Conservation (phyloP, 2,797 vertebrate species). For the Ctenosaura bakeri region DNA sequence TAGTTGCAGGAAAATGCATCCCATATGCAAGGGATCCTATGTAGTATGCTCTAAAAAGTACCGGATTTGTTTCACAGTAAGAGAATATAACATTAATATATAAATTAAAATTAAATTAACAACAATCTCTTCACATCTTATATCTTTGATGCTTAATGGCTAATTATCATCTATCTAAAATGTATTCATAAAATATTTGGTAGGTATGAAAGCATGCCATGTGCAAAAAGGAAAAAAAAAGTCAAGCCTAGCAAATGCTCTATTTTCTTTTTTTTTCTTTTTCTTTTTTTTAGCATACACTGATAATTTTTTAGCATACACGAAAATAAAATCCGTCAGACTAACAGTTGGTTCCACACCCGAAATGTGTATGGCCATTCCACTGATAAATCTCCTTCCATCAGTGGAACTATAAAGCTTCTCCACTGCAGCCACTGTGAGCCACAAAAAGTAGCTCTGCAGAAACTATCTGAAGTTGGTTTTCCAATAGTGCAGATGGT, state of each 20-base stretch:
- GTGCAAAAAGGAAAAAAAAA: not conserved
- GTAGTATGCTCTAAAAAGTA: not conserved
- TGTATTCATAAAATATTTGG: not conserved
- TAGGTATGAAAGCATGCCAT: not conserved
- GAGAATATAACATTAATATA: too few species aligned
- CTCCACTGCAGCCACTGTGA: not conserved
- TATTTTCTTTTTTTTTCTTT: not conserved
- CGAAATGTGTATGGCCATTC: not conserved
- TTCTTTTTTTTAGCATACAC: not conserved
- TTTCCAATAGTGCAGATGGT: too few species aligned
- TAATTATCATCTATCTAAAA: constrained; percentile 2
- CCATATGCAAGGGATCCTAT: too few species aligned
- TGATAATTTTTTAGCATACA: not conserved
- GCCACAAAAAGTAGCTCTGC: too few species aligned
- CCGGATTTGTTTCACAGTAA: not conserved
- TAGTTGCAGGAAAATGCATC: not conserved
- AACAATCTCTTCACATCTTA: not conserved
- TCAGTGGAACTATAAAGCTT: not conserved
- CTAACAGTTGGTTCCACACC: not conserved
- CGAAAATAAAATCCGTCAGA: not conserved
- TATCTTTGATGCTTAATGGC: not conserved
- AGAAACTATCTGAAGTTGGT: too few species aligned
- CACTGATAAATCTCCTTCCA: not conserved
- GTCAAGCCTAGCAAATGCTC: not conserved
- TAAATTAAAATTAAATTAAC: too few species aligned